A percentile compares a stretch with the other conserved stretches of the same genome.
These are phyloP conservation scores for Anolis apletophallus DNA, from an alignment of 2,797 vertebrate genomes.

Conservation along the genomic window DNA sequence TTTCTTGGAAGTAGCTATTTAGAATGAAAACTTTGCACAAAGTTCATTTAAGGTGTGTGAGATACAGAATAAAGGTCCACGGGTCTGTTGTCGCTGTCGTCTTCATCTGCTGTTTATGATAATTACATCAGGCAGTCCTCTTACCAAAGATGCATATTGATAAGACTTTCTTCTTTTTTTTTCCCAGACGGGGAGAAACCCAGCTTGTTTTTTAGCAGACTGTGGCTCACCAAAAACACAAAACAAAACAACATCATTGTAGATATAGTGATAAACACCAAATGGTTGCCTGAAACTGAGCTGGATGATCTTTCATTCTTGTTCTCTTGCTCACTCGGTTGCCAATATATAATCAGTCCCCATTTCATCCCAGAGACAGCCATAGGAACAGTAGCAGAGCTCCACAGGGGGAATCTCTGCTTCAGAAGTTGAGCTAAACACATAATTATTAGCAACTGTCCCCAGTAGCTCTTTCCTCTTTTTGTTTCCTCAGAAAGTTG, in stretches of 20 bases:
- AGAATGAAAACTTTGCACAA: not conserved
- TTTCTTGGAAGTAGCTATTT: not conserved
- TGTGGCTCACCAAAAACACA: not conserved
- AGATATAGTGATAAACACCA: rapidly evolving
- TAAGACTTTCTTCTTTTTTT: not conserved
- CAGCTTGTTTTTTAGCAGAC: not conserved
- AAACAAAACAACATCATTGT: too few relatives aligned
- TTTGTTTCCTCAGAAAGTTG: not conserved
- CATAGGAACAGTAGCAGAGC: not conserved
- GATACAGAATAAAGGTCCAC: too few relatives aligned
- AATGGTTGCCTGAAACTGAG: not conserved
- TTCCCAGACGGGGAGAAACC: too few relatives aligned
- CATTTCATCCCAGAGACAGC: conserved; percentile 4
- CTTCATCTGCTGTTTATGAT: too few relatives aligned
- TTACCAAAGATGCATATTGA: not conserved
- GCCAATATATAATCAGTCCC: not conserved
- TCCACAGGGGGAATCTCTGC: not conserved
- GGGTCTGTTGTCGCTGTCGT: too few relatives aligned
- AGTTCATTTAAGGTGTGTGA: too few relatives aligned
- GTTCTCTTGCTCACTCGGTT: conserved; percentile 7
- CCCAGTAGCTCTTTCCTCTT: conserved; percentile 1
- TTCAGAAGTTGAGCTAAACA: conserved; percentile 10
- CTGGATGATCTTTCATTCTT: not conserved
- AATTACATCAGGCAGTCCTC: too few relatives aligned
- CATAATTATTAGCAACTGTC: conserved; percentile 27